Evolutionary conservation across 2,797 vertebrate genomes (phyloP), one percentile per base, ranked within the genome.

Genomic region (Hydrophis major): DNA sequence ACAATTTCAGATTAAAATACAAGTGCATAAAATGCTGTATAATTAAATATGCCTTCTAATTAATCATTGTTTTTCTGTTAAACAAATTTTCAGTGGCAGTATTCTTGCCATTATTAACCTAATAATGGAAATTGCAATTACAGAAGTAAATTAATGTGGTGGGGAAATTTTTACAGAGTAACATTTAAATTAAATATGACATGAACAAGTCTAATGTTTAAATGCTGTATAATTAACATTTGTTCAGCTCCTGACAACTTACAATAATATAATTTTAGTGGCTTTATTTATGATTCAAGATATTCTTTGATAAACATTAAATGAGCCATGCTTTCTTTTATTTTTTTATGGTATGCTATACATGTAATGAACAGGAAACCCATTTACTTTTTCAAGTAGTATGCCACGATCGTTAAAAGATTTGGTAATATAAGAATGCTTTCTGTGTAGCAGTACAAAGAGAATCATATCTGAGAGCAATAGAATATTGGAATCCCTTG

Each of bases 31-130:
- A 97, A 98, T 97, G 98, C 98, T 83, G 98, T 97, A 97, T 97
- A 97, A 98, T 98, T 98, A 97, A 98, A 98, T 96, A 97, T 97
- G 97, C 95, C 96, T 97, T 97, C 97, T 98, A 98, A 98, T 98
- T 98, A 98, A 97, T 97, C 97, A 98, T 98, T 98, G 97, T 98
- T 97, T 97, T 97, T 97, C 97, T 97, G 95, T 97, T 97, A 97
- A 97, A 97, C 97, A 97, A 97, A 97, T 98, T 93, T 98, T 97
- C 96, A 97, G 94, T 97, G 96, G 97, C 97, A 96, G 96, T 97
- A 97, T 96, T 97, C 95, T 96, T 96, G 97, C 93, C 95, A 96
- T 95, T 96, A 95, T 97, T 97, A 97, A 97, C 95, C 97, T 97
- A 97, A 97, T 98, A 98, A 98, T 94, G 96, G 96, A 97, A 97